Conservation (phyloP, 2,113 vertebrate genomes). For the Steatornis caripensis region DNA sequence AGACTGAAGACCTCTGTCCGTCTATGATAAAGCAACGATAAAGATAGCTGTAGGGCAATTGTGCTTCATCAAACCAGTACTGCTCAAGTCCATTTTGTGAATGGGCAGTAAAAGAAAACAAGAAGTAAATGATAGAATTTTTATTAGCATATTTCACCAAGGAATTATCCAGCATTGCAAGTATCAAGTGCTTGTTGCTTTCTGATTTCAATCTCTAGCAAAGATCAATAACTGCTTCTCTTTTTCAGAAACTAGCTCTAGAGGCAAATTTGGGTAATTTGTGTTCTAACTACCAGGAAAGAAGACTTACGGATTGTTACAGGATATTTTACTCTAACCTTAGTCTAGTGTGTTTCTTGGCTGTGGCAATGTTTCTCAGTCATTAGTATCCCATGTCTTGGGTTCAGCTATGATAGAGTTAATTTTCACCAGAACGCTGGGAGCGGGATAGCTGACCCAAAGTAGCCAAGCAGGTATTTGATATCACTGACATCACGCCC, state of each 20-base stretch:
- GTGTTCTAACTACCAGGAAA: neutral
- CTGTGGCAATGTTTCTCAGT: neutral
- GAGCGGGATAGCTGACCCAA: too few species aligned
- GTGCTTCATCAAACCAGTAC: neutral
- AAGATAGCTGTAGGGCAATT: neutral
- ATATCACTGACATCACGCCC: too few species aligned
- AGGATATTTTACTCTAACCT: neutral
- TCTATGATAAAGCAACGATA: neutral
- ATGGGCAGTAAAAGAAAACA: neutral
- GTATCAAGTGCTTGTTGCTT: neutral
- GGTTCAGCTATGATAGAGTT: too few species aligned
- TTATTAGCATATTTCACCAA: neutral
- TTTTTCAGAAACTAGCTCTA: neutral
- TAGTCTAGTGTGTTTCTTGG: neutral
- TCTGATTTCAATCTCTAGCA: neutral
- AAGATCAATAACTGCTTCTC: neutral
- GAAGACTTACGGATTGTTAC: neutral
- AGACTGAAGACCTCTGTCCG: neutral
- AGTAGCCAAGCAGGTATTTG: too few species aligned
- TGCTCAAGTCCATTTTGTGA: neutral
- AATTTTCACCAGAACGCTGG: too few species aligned
- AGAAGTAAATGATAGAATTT: neutral
- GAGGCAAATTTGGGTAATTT: neutral
- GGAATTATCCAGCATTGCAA: neutral
- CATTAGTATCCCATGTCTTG: neutral